Base-by-base conservation (phyloP, 1,140 invertebrate genomes). In the Cylas formicarius region DNA sequence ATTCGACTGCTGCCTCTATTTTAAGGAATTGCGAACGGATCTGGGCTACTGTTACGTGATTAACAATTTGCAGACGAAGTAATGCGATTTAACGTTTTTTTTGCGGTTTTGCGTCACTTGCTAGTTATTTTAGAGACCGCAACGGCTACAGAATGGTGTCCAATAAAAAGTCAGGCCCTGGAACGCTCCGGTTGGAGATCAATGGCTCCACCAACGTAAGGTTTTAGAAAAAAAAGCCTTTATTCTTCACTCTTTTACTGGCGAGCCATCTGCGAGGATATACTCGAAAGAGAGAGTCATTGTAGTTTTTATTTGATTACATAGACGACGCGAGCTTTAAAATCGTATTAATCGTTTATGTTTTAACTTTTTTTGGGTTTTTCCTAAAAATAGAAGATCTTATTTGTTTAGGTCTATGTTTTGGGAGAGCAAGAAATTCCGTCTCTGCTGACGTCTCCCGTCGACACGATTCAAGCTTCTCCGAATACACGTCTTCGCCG, bases 1-100 rank as follows among this genome's bases (percentile, higher is more conserved):
- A 5, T 82, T 82, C 47, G 72, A 78, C 27, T 84, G 81, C 48
- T 84, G 81, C 53, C 60, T 70, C 34, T 75, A 77, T 53, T 82
- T 84, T 48, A 65, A 69, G 40, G 69, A 69, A 5, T 67, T 82
- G 50, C 69, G 76, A 33, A 82, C 80, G 0, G 80, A 82, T 60
- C 53, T 79, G 18, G 81, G 81, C 0, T 61, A 69, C 11, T 84
- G 80, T 53, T 82, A 70, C 57, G 72, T 68, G 17, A 70, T 82
- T 3, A 82, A 82, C 53, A 75, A 75, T 1, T 63, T 77, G 40
- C 78, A 81, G 63, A 70, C 66, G 0, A 61, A 39, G 51, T 56
- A 42, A 38, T 14, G 10, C 9, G 20, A 21, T 19, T 8, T 19
- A 32, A 32, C n/a, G 16, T 11, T 6, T 32, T 7, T 13, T 7